Percentiles rank a stretch among this genome's conserved stretches.
Evolutionary conservation across 2,888 invertebrate species (phyloP).

Genomic region (Ellobium chinense): DNA sequence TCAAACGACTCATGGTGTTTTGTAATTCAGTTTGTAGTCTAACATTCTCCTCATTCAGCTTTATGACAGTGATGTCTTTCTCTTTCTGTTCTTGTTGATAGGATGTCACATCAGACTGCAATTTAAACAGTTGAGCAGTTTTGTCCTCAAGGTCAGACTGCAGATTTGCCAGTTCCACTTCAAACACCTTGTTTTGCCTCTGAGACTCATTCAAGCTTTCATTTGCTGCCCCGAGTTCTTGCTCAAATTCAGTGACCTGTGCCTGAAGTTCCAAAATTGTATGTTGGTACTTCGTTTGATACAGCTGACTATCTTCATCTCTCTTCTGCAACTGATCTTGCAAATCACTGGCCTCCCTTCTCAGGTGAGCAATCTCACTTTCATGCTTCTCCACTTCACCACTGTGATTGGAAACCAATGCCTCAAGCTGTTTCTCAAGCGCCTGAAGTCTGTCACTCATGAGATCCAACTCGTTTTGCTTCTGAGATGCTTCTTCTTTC

Average conservation of each 20-base stretch:
- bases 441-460: conserved; percentile 10
- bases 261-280: conserved; percentile 33
- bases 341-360: neutral
- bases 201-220: neutral
- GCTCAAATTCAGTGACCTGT: conserved; percentile 30
- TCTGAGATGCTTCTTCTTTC: neutral
- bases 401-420: neutral
- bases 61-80: neutral
- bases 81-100: conserved; percentile 8
- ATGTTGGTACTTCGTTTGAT: conserved; percentile 30
- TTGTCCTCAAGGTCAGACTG: conserved; percentile 39
- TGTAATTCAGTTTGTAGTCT: conserved; percentile 6
- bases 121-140: conserved; percentile 8
- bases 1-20: neutral
- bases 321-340: conserved; percentile 14
- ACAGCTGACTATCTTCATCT: conserved; percentile 20
- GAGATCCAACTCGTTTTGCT: neutral
- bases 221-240: conserved; percentile 6
- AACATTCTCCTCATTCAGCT: neutral
- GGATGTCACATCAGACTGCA: conserved; percentile 21
- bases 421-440: conserved; percentile 11
- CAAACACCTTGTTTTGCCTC: neutral
- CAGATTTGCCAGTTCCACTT: conserved; percentile 9
- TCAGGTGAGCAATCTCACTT: conserved; percentile 31
- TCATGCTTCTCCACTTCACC: conserved; percentile 6